Percentiles rank a stretch among this genome's conserved stretches.
Conservation (phyloP, 2,113 vertebrate species). For the Lethenteron reissneri region DNA sequence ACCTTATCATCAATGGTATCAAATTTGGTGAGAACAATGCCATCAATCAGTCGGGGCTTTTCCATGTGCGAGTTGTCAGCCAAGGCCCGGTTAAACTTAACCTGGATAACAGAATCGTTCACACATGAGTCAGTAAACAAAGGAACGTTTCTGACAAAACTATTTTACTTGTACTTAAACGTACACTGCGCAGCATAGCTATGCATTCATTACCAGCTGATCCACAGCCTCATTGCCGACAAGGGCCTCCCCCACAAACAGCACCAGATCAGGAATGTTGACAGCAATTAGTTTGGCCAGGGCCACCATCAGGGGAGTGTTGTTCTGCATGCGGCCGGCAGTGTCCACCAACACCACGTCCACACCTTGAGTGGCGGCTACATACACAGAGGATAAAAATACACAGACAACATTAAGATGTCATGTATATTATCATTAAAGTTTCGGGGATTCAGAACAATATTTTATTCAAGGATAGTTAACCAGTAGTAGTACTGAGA, state of each 20-base stretch:
- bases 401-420: too few relatives aligned
- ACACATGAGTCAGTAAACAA: too few relatives aligned
- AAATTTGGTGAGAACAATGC: slow-evolving; percentile 94
- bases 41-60: slow-evolving; percentile 73
- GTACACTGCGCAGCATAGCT: too few relatives aligned
- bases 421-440: too few relatives aligned
- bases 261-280: slow-evolving; percentile 73
- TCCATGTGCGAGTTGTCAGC: slow-evolving; percentile 88
- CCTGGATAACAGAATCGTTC: slow-evolving; percentile 23
- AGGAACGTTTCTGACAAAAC: too few relatives aligned
- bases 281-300: slow-evolving; percentile 86
- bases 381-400: not conserved
- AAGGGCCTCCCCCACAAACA: slow-evolving; percentile 88
- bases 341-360: slow-evolving; percentile 97
- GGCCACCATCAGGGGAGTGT: slow-evolving; percentile 73
- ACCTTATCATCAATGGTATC: slow-evolving; percentile 99
- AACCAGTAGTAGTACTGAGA: too few relatives aligned
- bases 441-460: too few relatives aligned
- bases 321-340: slow-evolving; percentile 95
- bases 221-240: slow-evolving; percentile 93
- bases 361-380: slow-evolving; percentile 75
- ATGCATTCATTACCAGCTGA: slow-evolving; percentile 50
- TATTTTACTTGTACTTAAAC: too few relatives aligned
- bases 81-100: slow-evolving; percentile 92
- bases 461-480: too few relatives aligned